These are phyloP conservation scores for Alsophila aescularia DNA, from an alignment of 2,888 invertebrate species.

Conservation along the genomic window DNA sequence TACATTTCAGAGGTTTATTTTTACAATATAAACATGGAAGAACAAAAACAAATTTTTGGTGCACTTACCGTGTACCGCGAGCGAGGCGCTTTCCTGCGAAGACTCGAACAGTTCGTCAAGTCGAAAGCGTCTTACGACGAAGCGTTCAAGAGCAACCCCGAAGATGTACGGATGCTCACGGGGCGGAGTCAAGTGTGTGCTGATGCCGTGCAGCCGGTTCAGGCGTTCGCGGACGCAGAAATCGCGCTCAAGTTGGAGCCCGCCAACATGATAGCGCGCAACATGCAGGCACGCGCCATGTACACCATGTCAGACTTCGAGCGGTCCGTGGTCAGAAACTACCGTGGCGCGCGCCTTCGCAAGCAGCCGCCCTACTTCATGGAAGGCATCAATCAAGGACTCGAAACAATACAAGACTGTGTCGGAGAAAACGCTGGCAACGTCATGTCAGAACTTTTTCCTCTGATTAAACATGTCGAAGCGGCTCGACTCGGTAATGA, in stretches of 20 bases:
- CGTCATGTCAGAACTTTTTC: constrained; percentile 73
- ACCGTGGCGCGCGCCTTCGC: constrained; percentile 62
- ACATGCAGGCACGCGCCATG: constrained; percentile 76
- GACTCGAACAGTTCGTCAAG: constrained; percentile 76
- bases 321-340: constrained; percentile 74
- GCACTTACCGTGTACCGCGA: constrained; percentile 77
- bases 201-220: constrained; percentile 73
- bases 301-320: constrained; percentile 80
- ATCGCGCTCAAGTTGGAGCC: constrained; percentile 72
- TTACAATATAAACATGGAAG: constrained; percentile 77
- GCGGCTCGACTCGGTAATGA: constrained; percentile 49
- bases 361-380: constrained; percentile 74
- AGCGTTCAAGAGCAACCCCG: constrained; percentile 61
- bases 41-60: constrained; percentile 67
- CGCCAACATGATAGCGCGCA: constrained; percentile 70
- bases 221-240: constrained; percentile 74
- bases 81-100: constrained; percentile 69
- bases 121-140: constrained; percentile 74
- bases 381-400: constrained; percentile 75
- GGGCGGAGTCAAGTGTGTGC: constrained; percentile 76
- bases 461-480: constrained; percentile 71
- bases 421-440: constrained; percentile 72
- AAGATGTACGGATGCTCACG: constrained; percentile 68
- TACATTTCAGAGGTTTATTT: too few species aligned
- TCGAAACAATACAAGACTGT: constrained; percentile 78